Evolutionary conservation across 2,888 invertebrate species (phyloP).

Genomic region (Scotopteryx bipunctaria): DNA sequence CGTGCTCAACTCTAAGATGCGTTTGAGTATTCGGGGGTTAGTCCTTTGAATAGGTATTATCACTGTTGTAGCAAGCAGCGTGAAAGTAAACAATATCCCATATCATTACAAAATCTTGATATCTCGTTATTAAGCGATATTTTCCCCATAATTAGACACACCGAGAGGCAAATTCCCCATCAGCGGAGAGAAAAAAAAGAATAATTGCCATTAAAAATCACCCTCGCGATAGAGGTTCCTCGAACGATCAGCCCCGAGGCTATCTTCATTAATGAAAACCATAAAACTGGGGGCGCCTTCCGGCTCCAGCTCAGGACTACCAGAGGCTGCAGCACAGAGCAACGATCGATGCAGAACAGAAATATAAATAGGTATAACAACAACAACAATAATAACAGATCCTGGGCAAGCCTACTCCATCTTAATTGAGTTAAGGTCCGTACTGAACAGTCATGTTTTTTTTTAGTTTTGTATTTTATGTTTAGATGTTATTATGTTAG

Average conservation of each 20-base stretch:
- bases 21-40: too few relatives aligned
- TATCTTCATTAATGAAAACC: constrained; percentile 78
- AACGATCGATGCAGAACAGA: constrained; percentile 10
- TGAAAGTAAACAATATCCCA: background rate
- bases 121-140: constrained; percentile 25
- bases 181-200: constrained; percentile 48
- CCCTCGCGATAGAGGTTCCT: constrained; percentile 54
- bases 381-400: too few relatives aligned
- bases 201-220: constrained; percentile 64
- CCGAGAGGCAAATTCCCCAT: constrained; percentile 48
- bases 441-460: too few relatives aligned
- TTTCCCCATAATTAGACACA: constrained; percentile 33
- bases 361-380: background rate
- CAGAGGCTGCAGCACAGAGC: constrained; percentile 31
- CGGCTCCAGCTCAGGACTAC: constrained; percentile 57
- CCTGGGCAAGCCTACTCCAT: too few relatives aligned
- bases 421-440: too few relatives aligned
- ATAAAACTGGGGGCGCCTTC: constrained; percentile 70
- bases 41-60: too few relatives aligned
- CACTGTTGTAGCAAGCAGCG: too few relatives aligned
- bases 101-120: constrained; percentile 11
- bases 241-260: constrained; percentile 75
- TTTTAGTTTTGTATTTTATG: too few relatives aligned
- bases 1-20: too few relatives aligned
- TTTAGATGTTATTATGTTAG: too few relatives aligned